Evolutionary conservation across 2,888 invertebrate species (phyloP).

Genomic region (Busseola fusca): DNA sequence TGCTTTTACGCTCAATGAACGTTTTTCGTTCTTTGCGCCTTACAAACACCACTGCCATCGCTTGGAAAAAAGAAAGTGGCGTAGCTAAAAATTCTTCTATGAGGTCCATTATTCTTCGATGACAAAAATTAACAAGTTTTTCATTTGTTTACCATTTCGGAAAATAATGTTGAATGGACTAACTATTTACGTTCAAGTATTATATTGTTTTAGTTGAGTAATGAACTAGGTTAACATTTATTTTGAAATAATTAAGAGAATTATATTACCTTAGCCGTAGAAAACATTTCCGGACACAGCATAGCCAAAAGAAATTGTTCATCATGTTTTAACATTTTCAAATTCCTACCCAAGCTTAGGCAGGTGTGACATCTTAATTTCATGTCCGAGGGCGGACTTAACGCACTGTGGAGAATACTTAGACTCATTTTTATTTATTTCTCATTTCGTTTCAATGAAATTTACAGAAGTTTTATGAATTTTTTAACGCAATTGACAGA

Average conservation of each 20-base stretch:
- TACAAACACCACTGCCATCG: neutral
- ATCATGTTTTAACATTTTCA: conserved; percentile 8
- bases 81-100: neutral
- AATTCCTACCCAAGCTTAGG: conserved; percentile 22
- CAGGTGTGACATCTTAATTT: conserved; percentile 34
- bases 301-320: conserved; percentile 14
- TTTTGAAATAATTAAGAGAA: neutral
- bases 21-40: neutral
- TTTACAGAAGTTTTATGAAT: too few relatives aligned
- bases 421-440: conserved; percentile 23
- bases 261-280: conserved; percentile 19
- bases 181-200: conserved; percentile 2
- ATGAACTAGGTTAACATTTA: neutral
- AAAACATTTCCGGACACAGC: conserved; percentile 31
- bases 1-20: neutral
- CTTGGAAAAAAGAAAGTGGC: too few relatives aligned
- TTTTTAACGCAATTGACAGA: too few relatives aligned
- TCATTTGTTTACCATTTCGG: conserved; percentile 22
- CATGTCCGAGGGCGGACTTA: neutral
- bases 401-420: neutral
- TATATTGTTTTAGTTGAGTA: neutral
- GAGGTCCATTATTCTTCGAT: neutral
- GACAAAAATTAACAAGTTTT: too few relatives aligned
- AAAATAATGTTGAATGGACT: conserved; percentile 3
- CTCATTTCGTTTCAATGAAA: too few relatives aligned